Evolutionary conservation across 2,113 vertebrate genomes (phyloP), one percentile per base, ranked within the genome.

Genomic region (Catagonus wagneri): DNA sequence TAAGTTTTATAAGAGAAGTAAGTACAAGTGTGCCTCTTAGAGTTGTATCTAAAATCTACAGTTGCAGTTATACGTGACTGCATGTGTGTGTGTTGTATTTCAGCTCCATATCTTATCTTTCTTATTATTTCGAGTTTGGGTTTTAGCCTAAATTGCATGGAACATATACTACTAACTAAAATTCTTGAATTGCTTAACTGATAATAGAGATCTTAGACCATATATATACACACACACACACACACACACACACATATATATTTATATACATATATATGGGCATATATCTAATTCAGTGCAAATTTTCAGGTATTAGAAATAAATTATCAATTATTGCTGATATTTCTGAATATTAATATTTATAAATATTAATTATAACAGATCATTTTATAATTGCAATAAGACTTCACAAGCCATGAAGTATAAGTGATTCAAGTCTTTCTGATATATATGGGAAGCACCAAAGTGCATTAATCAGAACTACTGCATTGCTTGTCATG

Each of bases 371-470:
- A 89, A 74, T 36, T 85, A 63, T 91, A 66, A 91, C 29, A 25
- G 52, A 92, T 83, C 1, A 84, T 80, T 95, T 94, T 86, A 25
- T 81, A 92, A 81, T 89, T 96, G 29, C 15, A 89, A 80, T 9
- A 83, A 89, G 68, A 2, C 27, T 72, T 58, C 90, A 65, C 36
- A 96, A 90, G 68, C 16, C 11, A 71, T 66, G 27, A 58, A 63
- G 58, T 58, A 92, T 54, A 81, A 32, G 50, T 81, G 89, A 86
- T 90, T 93, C 92, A 87, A 79, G 58, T 9, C 36, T 11, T 66
- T 92, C 29, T 66, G 6, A 95, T 83, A 3, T 16, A 86, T 19
- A 83, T 66, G 72, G 32, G 61, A 89, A 32, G 58, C 52, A 94
- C 16, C 27, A 74, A 23, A 90, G 20, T 71, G 0, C 66, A 86